phyloP scores from a whole-genome alignment of 2,113 vertebrate genomes.

The Caretta caretta region DNA sequence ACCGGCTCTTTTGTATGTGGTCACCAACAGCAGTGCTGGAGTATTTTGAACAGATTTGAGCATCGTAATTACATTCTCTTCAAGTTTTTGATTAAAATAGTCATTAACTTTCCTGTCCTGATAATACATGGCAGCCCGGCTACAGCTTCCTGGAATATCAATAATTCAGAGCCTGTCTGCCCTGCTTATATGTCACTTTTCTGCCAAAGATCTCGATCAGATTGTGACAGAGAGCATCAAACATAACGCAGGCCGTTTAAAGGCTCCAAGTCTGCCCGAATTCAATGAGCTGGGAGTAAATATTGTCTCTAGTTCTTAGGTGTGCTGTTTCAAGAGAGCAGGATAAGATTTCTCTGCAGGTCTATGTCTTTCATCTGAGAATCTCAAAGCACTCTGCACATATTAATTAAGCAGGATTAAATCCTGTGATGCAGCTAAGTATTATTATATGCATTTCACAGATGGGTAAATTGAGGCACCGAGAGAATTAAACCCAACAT shows the following conservation, averaged over 20 bases:
- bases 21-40: no score
- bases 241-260: not conserved
- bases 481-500: not conserved
- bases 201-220: not conserved
- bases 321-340: not conserved
- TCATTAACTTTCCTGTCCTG: not conserved
- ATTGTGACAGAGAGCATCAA: not conserved
- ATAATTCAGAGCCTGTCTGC: not conserved
- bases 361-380: not conserved
- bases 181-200: not conserved
- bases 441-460: not conserved
- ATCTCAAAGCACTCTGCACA: not conserved
- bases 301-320: not conserved
- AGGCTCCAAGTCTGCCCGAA: not conserved
- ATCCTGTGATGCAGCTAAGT: not conserved
- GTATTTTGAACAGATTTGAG: not conserved
- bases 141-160: not conserved
- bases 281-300: not conserved
- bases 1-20: not conserved
- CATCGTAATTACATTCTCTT: not conserved
- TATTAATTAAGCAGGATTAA: not conserved
- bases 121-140: not conserved
- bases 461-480: not conserved
- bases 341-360: not conserved
- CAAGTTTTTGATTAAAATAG: not conserved